Evolutionary conservation across 2,797 vertebrate species (phyloP).

Genomic region (Amblyraja radiata): DNA sequence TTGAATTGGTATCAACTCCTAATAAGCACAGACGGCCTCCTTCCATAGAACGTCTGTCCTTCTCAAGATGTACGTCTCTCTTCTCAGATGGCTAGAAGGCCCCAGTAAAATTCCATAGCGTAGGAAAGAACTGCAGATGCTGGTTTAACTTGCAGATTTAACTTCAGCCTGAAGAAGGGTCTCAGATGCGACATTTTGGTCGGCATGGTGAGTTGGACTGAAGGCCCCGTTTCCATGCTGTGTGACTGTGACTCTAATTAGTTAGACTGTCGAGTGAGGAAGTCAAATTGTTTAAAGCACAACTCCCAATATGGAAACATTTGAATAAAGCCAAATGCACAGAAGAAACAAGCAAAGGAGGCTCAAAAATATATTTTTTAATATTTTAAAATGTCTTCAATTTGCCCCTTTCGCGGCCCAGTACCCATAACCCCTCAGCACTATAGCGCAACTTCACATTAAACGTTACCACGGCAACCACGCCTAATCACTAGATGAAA

Average conservation of each 20-base stretch:
- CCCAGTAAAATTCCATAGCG: background rate
- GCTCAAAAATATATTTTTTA: background rate
- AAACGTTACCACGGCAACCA: slow-evolving; percentile 12
- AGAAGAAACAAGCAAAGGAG: background rate
- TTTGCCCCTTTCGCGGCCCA: background rate
- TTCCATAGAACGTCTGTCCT: background rate
- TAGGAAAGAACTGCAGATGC: too few relatives aligned
- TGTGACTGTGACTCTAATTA: too few relatives aligned
- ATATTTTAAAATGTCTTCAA: background rate
- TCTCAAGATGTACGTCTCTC: background rate
- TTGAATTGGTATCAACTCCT: background rate
- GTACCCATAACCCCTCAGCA: background rate
- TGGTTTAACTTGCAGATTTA: too few relatives aligned
- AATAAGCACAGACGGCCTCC: background rate
- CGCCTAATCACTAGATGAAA: background rate
- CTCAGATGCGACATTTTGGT: too few relatives aligned
- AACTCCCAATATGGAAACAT: background rate
- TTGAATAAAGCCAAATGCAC: background rate
- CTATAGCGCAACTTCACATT: background rate
- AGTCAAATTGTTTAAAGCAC: background rate
- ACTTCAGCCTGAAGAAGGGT: too few relatives aligned
- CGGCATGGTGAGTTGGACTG: too few relatives aligned
- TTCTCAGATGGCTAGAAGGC: background rate
- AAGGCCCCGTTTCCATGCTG: too few relatives aligned
- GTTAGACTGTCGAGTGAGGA: background rate